Evolutionary conservation across 35 echinoderm and acorn worm species (phyloP).

Genomic region (Nesometra sesokonis): DNA sequence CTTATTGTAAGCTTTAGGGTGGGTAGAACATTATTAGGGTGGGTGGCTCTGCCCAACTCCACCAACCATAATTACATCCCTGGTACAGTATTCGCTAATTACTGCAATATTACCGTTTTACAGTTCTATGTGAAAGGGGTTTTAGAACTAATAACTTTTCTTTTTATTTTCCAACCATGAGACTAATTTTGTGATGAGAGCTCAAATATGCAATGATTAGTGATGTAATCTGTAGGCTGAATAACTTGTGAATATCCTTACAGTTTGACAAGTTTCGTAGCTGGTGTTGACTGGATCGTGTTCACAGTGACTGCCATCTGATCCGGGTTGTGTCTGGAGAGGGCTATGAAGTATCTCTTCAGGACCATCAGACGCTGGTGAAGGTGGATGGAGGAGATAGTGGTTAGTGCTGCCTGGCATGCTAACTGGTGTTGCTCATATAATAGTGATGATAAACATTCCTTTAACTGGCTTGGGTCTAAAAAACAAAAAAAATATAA

Average conservation of each 20-base stretch:
- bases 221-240: no score
- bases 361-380: constrained; percentile 72
- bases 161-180: no score
- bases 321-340: constrained; percentile 71
- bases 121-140: no score
- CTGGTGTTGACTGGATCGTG: background rate
- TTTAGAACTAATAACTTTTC: no score
- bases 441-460: constrained; percentile 64
- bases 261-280: background rate
- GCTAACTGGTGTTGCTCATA: constrained; percentile 62
- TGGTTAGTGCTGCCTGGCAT: constrained; percentile 64
- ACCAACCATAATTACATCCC: no score
- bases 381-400: constrained; percentile 69
- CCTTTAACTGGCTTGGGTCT: constrained; percentile 55
- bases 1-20: no score
- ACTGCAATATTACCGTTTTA: no score
- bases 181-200: no score
- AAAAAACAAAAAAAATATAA: constrained; percentile 7
- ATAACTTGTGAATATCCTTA: background rate
- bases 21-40: no score
- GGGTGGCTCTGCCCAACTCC: no score
- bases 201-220: no score
- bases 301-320: constrained; percentile 35
- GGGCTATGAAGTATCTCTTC: constrained; percentile 82
- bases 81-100: no score